Evolutionary conservation across 2,888 invertebrate species (phyloP), one percentile per base, ranked within the genome.

Genomic region (Eupithecia tripunctaria): DNA sequence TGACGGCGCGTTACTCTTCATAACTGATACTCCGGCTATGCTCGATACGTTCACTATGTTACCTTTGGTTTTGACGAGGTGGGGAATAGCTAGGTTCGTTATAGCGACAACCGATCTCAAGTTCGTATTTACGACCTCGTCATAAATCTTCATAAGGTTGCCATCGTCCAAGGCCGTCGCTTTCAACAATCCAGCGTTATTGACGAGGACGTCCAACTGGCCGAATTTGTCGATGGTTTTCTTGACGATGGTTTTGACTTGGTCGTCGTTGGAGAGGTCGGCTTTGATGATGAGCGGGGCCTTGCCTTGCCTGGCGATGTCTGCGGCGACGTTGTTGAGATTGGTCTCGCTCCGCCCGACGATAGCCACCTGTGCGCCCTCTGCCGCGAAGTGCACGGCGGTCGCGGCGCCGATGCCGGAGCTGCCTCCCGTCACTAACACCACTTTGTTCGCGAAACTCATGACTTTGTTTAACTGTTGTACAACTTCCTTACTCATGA

Each of bases 161-260:
- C 73, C 76, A 51, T 70, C 75, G n/a, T 27, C 6, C 67, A 51
- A 1, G 78, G n/a, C 71, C 15, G 76, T 77, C 0, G 10, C 0
- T 8, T 32, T 67, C 0, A 77, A 14, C 25, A 80, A 66, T 1
- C 80, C 84, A 14, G 84, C 82, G 25, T 81, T 82, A 60, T 86
- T 86, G 12, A 86, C 71, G 0, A 85, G 75, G 1, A 86, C 77
- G 21, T 86, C 82, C 0, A 86, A 67, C 72, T 79, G 83, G 0
- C 81, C 82, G 41, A 75, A 85, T 15, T 75, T 78, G 0, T 79
- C 69, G 0, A 85, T 71, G 0, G 84, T 83, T 72, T 80, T 72
- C 21, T 81, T 70, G 14, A 86, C 65, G 14, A 86, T 78, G 0
- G 75, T 73, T 29, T 76, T 76, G 2, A 73, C 68, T 8, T 79